Conservation (phyloP, 1,140 invertebrate genomes). For the Wiebesia pumilae region DNA sequence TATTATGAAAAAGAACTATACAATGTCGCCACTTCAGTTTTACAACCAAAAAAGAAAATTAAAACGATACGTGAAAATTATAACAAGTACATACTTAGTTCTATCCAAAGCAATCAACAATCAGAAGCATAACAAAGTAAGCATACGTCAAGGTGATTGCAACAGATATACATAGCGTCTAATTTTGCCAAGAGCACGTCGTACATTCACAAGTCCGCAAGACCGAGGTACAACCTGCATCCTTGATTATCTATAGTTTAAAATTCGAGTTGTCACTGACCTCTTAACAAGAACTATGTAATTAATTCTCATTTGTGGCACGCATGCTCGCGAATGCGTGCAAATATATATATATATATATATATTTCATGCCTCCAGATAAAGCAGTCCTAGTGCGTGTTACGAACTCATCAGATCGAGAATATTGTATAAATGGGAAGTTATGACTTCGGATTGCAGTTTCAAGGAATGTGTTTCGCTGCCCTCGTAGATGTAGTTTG, state of each 20-base stretch:
- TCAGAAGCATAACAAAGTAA: background rate
- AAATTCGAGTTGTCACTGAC: slow-evolving; percentile 33
- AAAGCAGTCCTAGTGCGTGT: background rate
- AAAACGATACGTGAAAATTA: background rate
- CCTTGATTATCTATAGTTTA: slow-evolving; percentile 8
- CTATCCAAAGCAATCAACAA: background rate
- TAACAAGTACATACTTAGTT: background rate
- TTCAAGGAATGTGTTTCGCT: background rate
- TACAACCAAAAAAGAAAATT: background rate
- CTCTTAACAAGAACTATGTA: slow-evolving; percentile 18
- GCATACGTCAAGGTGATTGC: background rate
- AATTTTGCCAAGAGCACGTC: background rate
- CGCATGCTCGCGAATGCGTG: slow-evolving; percentile 17
- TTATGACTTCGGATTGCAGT: background rate
- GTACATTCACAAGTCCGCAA: background rate
- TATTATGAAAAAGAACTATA: too few species aligned
- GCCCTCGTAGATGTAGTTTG: background rate
- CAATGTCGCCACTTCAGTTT: background rate
- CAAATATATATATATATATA: background rate
- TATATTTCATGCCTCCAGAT: slow-evolving; percentile 17
- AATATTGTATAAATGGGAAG: background rate
- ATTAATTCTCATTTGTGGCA: slow-evolving; percentile 37
- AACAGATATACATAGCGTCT: background rate
- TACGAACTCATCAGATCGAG: background rate
- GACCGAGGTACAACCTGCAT: background rate